Base-by-base conservation (phyloP, 1,140 invertebrate species). In the Orchesella cincta region DNA sequence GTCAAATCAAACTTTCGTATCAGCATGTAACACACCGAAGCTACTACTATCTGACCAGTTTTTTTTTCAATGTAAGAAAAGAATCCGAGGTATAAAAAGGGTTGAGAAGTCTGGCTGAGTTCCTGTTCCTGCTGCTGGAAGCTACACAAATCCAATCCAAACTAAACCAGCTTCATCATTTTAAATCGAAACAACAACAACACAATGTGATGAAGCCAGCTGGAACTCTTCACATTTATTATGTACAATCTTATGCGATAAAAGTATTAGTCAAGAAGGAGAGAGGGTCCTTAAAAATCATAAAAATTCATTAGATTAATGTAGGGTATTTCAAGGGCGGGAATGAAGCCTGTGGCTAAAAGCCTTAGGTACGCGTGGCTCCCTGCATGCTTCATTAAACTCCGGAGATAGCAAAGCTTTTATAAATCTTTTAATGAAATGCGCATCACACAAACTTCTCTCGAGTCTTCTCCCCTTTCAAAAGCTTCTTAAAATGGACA, bases 381-480 rank as follows among this genome's bases (percentile, higher is more conserved):
- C 76, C 76, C 79, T 80, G 51, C 75, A 80, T 78, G 79, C 70
- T 80, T 80, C 79, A 80, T 80, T 80, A 80, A 74, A 12, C 62
- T 33, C 62, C 26, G 62, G n/a, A 67, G 62, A 67, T 67, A 67
- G 31, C 5, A n/a, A 67, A 33, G 12, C 8, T 29, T 33, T 33
- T 31, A 29, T 67, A 67, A 67, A 67, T 31, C 29, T 67, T 67
- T 67, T 62, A 33, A 67, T 33, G 62, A 67, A 67, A 26, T 26
- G 14, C 23, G 23, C 54, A 14, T 12, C 54, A 46, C 39, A n/a
- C n/a, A n/a, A n/a, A n/a, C 39, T 46, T 20, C 8, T 46, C 39
- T 12, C 20, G 8, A 46, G 8, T 20, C 39, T 46, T 46, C 39
- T 46, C 8, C 39, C 8, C 8, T 46, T 46, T 46, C 39, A 20